These are phyloP conservation scores for Saccopteryx bilineata DNA, from an alignment of 2,113 vertebrate species.

Conservation along the genomic window DNA sequence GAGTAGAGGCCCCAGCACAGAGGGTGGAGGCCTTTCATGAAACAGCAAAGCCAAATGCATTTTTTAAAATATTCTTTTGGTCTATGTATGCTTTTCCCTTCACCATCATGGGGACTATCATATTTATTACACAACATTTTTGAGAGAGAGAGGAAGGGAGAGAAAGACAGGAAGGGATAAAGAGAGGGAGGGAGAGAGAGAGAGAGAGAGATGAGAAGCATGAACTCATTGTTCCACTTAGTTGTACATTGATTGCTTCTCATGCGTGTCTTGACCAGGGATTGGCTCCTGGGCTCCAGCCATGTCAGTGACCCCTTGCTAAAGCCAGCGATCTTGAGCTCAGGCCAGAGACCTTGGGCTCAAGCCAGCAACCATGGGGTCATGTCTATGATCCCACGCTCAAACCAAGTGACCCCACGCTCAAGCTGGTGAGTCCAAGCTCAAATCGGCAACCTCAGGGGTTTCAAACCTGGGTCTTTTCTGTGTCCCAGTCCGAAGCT, in stretches of 20 bases:
- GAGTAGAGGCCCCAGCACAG: not conserved
- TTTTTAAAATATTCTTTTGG: not conserved
- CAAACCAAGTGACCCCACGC: too few species aligned
- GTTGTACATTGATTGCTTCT: not conserved
- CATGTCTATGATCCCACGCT: too few species aligned
- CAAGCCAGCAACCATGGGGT: too few species aligned
- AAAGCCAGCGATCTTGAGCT: too few species aligned
- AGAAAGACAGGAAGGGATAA: too few species aligned
- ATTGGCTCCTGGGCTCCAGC: not conserved
- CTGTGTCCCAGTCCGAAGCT: too few species aligned
- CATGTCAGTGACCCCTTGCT: too few species aligned
- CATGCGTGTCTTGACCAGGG: not conserved
- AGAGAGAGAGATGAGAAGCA: not conserved
- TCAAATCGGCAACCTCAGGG: too few species aligned
- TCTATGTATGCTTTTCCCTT: not conserved
- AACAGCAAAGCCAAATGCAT: not conserved
- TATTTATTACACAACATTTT: not conserved
- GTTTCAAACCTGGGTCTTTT: too few species aligned
- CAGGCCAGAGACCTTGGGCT: too few species aligned
- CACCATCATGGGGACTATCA: not conserved
- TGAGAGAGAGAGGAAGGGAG: not conserved
- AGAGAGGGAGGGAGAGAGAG: too few species aligned
- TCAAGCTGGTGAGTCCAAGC: too few species aligned
- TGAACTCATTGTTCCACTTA: not conserved
- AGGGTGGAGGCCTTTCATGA: not conserved